Percentiles rank a stretch among this genome's conserved stretches.
phyloP scores from a whole-genome alignment of 1,140 invertebrate genomes.

The Hirudo medicinalis region DNA sequence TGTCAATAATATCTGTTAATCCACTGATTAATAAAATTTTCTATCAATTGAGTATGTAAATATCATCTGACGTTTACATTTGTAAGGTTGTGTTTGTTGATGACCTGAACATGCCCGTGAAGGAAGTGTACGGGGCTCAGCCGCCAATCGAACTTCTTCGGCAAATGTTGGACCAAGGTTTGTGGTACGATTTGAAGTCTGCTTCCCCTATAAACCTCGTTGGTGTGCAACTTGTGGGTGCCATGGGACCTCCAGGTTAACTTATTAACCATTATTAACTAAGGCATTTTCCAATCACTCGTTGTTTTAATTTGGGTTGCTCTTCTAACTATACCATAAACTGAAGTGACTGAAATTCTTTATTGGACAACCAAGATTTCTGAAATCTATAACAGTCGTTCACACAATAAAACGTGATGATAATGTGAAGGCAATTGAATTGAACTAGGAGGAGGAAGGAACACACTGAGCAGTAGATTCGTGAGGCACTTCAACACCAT shows the following conservation, averaged over 20 bases:
- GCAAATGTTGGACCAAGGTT: constrained; percentile 76
- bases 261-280: not conserved
- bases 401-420: too few species aligned
- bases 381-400: too few species aligned
- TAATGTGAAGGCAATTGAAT: not conserved
- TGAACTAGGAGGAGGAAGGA: constrained; percentile 55
- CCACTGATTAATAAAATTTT: too few species aligned
- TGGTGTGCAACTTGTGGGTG: constrained; percentile 73
- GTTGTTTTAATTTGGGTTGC: too few species aligned
- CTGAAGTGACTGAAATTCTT: too few species aligned
- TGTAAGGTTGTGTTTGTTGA: constrained; percentile 75
- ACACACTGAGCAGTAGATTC: constrained; percentile 69
- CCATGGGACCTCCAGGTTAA: constrained; percentile 67
- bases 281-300: too few species aligned
- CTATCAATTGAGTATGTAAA: too few species aligned
- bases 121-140: constrained; percentile 65
- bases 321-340: too few species aligned
- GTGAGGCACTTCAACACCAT: constrained; percentile 76
- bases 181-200: constrained; percentile 81
- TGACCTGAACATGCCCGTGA: constrained; percentile 76
- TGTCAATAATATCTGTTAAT: not conserved
- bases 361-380: too few species aligned
- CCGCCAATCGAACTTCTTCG: constrained; percentile 77
- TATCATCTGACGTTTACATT: too few species aligned
- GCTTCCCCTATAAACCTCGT: constrained; percentile 66